Evolutionary conservation across 2,888 invertebrate species (phyloP), one percentile per base, ranked within the genome.

Genomic region (Ormyrus pomaceus): DNA sequence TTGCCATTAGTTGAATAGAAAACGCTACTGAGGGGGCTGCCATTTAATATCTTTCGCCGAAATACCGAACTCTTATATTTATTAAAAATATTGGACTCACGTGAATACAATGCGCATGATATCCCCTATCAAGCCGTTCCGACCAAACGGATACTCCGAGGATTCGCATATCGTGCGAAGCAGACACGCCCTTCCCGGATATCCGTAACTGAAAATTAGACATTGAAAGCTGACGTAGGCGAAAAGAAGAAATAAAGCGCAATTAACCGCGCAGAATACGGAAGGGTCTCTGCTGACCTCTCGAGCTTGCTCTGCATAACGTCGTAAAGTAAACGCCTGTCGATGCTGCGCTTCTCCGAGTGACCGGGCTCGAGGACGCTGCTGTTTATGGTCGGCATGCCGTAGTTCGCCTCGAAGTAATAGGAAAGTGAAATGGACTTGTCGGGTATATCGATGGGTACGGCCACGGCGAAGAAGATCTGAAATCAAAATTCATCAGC

Each of bases 331-430:
- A 92, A 87, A 77, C 91, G 91, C 84, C 94, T 91, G 51, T 93
- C 92, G 77, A 93, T 91, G 85, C 92, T 92, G 9, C 93, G 91
- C 80, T 91, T 92, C 6, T 82, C 65, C 50, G 82, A 84, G 69
- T 84, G 81, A 71, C 84, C 87, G 13, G 87, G 88, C 13, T 10
- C 0, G 58, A 58, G 11, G 8, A 4, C 46, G 55, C 86, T 84
- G 55, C 89, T 91, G 83, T 88, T 92, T 83, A 94, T 93, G n/a
- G 88, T 91, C 0, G 95, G 93, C 7, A 94, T 88, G 50, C 90
- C 91, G 88, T 95, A 95, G 89, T 95, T 95, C 0, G 94, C 93
- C 86, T 95, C 95, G 86, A 95, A 94, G 91, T 95, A 95, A 86
- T 94, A 94, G 0, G 95, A 94, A 65, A 95, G 91, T 84, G 95